phyloP scores from a whole-genome alignment of 2,797 vertebrate species.

The Toxotes lorentzi region DNA sequence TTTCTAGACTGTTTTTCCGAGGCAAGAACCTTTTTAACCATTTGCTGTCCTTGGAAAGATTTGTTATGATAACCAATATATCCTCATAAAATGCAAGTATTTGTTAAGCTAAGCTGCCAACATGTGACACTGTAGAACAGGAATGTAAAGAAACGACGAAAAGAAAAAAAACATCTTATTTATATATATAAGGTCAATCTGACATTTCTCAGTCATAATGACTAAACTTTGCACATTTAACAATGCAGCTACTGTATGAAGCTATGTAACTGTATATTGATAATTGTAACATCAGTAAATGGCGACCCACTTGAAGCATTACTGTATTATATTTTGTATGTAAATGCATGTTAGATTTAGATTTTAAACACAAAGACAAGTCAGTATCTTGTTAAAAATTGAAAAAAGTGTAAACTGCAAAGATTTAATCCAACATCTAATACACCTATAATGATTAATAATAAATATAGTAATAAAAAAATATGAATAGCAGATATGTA shows the following conservation, averaged over 20 bases:
- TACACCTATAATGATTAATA: slow-evolving; percentile 11
- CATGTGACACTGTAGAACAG: slow-evolving; percentile 3
- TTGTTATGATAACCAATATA: slow-evolving; percentile 21
- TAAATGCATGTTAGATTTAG: slow-evolving; percentile 50
- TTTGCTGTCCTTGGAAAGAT: slow-evolving; percentile 25
- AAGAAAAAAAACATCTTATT: neutral
- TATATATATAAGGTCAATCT: slow-evolving; percentile 15
- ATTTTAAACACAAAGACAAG: slow-evolving; percentile 11
- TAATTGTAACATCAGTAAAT: slow-evolving; percentile 1
- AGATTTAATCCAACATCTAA: slow-evolving; percentile 18
- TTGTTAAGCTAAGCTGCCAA: slow-evolving; percentile 11
- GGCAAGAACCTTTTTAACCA: slow-evolving; percentile 31
- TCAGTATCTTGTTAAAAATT: neutral
- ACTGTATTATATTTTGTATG: slow-evolving; percentile 24
- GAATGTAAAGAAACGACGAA: neutral
- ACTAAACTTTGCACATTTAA: slow-evolving; percentile 61
- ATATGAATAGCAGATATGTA: slow-evolving; percentile 7
- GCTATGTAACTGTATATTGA: slow-evolving; percentile 21
- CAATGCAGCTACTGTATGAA: slow-evolving; percentile 46
- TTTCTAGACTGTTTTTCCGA: slow-evolving; percentile 14
- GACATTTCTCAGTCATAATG: slow-evolving; percentile 27
- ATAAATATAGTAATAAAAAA: neutral
- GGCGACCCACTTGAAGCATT: slow-evolving; percentile 8
- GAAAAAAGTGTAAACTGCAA: neutral
- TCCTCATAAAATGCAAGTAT: slow-evolving; percentile 29